These are phyloP conservation scores for Ennomos fuscantarius DNA, from an alignment of 2,888 invertebrate genomes.

Conservation along the genomic window DNA sequence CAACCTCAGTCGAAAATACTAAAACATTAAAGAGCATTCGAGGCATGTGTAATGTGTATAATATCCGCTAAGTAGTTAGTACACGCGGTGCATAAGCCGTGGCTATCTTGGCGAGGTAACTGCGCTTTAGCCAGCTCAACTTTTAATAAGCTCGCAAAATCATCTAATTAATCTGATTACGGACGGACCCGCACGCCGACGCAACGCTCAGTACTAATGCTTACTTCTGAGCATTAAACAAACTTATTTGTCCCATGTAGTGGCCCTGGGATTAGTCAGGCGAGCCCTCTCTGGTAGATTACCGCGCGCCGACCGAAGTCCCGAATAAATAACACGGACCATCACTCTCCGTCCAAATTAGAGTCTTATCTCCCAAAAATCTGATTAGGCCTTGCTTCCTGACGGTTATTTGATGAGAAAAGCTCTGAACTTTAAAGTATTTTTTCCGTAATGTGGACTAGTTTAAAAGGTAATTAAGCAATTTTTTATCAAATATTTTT, in stretches of 20 bases:
- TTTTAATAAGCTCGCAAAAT: slow-evolving; percentile 84
- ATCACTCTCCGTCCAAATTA: slow-evolving; percentile 52
- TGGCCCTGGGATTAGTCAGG: slow-evolving; percentile 68
- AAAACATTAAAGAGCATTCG: slow-evolving; percentile 83
- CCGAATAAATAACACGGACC: slow-evolving; percentile 50
- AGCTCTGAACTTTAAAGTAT: slow-evolving; percentile 33
- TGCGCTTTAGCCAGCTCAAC: slow-evolving; percentile 78
- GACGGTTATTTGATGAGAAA: slow-evolving; percentile 34
- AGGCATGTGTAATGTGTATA: slow-evolving; percentile 78
- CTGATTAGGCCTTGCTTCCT: slow-evolving; percentile 38
- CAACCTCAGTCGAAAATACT: slow-evolving; percentile 84
- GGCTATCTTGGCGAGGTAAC: slow-evolving; percentile 79
- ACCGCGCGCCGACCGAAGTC: slow-evolving; percentile 47
- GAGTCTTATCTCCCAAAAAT: slow-evolving; percentile 43
- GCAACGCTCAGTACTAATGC: slow-evolving; percentile 74
- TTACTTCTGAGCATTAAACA: slow-evolving; percentile 74
- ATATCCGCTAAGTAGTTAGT: slow-evolving; percentile 79
- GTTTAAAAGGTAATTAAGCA: slow-evolving; percentile 5
- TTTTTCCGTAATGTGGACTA: slow-evolving; percentile 22
- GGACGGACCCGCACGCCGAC: slow-evolving; percentile 66
- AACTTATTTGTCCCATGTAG: slow-evolving; percentile 75
- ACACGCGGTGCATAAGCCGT: slow-evolving; percentile 74
- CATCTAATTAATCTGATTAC: slow-evolving; percentile 83
- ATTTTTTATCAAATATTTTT: slow-evolving; percentile 8
- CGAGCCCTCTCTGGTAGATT: slow-evolving; percentile 56